Conservation (phyloP, 2,113 vertebrate species). For the Serilophus lunatus region DNA sequence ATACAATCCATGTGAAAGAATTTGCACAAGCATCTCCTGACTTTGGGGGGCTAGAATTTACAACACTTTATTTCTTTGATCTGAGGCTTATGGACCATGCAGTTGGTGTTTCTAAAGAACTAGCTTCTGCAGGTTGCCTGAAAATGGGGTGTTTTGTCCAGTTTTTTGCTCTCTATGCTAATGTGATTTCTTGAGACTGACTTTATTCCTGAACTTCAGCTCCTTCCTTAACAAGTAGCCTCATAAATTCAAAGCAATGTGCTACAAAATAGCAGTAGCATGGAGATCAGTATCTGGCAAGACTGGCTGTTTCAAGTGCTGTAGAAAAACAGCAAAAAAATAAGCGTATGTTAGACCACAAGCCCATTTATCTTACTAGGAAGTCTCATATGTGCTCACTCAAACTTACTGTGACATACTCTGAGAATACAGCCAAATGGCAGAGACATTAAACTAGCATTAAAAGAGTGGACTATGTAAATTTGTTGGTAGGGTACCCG, state of each 20-base stretch:
- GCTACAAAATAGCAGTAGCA: background rate
- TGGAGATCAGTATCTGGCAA: background rate
- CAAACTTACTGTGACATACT: background rate
- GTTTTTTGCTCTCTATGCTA: background rate
- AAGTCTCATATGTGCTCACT: background rate
- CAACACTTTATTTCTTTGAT: background rate
- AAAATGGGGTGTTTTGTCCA: background rate
- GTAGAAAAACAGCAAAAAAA: background rate
- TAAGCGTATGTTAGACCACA: background rate
- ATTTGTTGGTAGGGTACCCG: background rate
- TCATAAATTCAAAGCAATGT: background rate
- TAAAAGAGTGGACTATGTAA: background rate
- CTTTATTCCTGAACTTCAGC: background rate
- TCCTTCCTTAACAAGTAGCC: background rate
- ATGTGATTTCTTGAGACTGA: background rate
- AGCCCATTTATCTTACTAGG: background rate
- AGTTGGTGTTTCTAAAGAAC: background rate
- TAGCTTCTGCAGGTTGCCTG: background rate
- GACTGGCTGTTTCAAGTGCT: background rate
- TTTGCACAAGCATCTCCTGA: background rate
- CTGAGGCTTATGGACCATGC: background rate
- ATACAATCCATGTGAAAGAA: background rate
- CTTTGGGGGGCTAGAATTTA: background rate
- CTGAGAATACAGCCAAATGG: background rate
- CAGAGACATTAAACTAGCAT: constrained; percentile 13